Base-by-base conservation (phyloP, 2,113 vertebrate genomes). In the Corythornis vintsioides region DNA sequence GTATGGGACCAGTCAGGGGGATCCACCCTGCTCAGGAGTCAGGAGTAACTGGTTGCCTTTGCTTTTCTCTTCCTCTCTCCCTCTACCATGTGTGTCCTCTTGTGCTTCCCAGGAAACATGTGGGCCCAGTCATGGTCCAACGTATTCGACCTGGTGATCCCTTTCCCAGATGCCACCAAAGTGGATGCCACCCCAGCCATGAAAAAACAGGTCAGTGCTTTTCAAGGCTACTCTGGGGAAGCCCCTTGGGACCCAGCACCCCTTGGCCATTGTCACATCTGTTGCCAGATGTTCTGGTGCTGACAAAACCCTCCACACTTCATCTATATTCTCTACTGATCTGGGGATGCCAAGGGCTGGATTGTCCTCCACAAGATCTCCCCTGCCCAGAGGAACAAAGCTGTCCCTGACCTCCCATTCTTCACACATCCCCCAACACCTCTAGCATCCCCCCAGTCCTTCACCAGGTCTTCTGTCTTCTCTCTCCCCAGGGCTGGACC, bases 81-180 rank as follows among this genome's bases (percentile, higher is more conserved):
- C 31, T 74, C 63, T 67, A 24, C 59, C 33, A 3, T 8, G 8
- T 7, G 1, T 11, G 2, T 74, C 10, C 43, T 77, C 70, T 43
- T 80, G 65, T 4, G 5, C 73, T 92, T 94, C 96, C 84, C 91
- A 99, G 99, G 99, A 43, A 99, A 99, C 98, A 99, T 99, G 99
- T 99, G 99, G 99, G 99, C 99, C 5, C 99, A 99, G 95, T 98
- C 98, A 2, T 99, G 99, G 99, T 98, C 98, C 75, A 98, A 98
- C 66, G 98, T 99, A 92, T 99, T 99, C 83, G 97, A 99, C 45
- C 90, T 99, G 89, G 98, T 97, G 67, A 95, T 97, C 2, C 99
- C 99, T 7, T 99, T 96, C 88, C 99, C 99, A 5, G 29, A 97
- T 40, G 98, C 99, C 64, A 97, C 98, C 59, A 98, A 98, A 85